Conservation (phyloP, 2,888 invertebrate species). For the Apamea epomidion region DNA sequence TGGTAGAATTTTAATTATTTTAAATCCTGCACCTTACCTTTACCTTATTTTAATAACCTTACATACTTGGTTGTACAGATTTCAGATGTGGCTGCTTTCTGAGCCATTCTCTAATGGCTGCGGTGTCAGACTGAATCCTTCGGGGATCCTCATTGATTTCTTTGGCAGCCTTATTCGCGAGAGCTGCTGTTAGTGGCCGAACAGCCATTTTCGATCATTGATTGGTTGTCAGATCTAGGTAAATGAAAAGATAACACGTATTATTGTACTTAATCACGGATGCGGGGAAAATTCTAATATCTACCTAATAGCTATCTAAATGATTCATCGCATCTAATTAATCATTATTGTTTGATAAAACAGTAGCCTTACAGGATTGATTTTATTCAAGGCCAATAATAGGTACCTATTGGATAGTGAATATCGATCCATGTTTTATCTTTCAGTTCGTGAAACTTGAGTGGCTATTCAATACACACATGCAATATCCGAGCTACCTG, state of each 20-base stretch:
- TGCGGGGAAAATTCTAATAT: neutral
- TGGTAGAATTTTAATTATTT: neutral
- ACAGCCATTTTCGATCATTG: slow-evolving; percentile 72
- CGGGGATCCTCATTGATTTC: slow-evolving; percentile 87
- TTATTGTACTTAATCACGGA: slow-evolving; percentile 5
- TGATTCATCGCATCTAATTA: slow-evolving; percentile 20
- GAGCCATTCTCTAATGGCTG: slow-evolving; percentile 86
- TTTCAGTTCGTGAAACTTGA: neutral
- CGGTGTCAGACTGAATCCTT: slow-evolving; percentile 78
- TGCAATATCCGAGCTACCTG: neutral
- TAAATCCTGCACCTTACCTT: neutral
- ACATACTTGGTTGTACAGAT: slow-evolving; percentile 83
- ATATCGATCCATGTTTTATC: slow-evolving; percentile 35
- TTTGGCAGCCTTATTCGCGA: slow-evolving; percentile 83
- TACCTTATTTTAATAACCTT: neutral
- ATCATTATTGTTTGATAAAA: slow-evolving; percentile 31
- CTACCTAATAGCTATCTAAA: slow-evolving; percentile 2
- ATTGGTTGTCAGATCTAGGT: neutral
- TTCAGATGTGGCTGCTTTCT: slow-evolving; percentile 88
- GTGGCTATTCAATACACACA: neutral
- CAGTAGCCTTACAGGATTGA: neutral
- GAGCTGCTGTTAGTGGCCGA: slow-evolving; percentile 78
- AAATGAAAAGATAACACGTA: slow-evolving; percentile 19
- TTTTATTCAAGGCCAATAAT: slow-evolving; percentile 6
- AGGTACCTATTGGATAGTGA: neutral